Percentiles rank a stretch among this genome's conserved stretches.
phyloP scores from a whole-genome alignment of 2,888 invertebrate genomes.

The Synanthedon vespiformis region DNA sequence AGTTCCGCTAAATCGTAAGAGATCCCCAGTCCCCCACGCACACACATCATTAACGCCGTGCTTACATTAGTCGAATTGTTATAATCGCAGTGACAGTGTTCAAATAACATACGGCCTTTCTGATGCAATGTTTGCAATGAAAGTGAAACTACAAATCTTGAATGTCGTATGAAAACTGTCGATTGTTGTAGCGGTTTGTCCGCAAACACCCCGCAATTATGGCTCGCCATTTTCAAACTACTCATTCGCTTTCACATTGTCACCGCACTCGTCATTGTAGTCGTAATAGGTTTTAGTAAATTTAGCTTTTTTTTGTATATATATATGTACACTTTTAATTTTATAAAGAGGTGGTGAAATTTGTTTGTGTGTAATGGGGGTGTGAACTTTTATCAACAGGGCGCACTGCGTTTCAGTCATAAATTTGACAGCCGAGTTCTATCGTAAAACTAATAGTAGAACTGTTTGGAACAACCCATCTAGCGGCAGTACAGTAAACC shows the following conservation, averaged over 20 bases:
- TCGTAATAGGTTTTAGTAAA: neutral
- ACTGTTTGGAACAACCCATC: too few species aligned
- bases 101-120: conserved; percentile 29
- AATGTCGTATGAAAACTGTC: conserved; percentile 30
- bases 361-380: too few species aligned
- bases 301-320: too few species aligned
- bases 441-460: too few species aligned
- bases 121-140: conserved; percentile 40
- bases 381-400: too few species aligned
- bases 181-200: conserved; percentile 36
- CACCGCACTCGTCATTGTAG: neutral
- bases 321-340: neutral
- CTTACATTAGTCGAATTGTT: conserved; percentile 32
- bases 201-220: conserved; percentile 12
- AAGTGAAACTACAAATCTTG: conserved; percentile 51
- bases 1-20: conserved; percentile 23
- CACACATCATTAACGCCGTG: conserved; percentile 24
- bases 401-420: too few species aligned
- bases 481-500: too few species aligned
- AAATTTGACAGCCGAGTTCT: too few species aligned
- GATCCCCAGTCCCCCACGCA: conserved; percentile 4
- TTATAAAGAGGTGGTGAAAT: too few species aligned
- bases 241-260: neutral
- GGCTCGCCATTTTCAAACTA: neutral
- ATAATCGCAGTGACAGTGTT: conserved; percentile 25